Evolutionary conservation across 2,797 vertebrate species (phyloP), one percentile per base, ranked within the genome.

Genomic region (Erpetoichthys calabaricus): DNA sequence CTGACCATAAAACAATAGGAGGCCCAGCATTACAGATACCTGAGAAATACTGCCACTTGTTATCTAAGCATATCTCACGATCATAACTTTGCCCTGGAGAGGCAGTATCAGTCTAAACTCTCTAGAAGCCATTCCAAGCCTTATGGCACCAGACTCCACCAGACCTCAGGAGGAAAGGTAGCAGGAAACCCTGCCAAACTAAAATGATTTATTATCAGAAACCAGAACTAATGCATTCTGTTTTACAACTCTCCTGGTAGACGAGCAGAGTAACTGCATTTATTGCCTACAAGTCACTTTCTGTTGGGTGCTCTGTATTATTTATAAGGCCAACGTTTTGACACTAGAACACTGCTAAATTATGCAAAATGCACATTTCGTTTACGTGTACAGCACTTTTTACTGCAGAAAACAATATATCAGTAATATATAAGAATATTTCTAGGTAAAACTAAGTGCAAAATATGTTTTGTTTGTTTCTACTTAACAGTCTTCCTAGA

Each of bases 311-410:
- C 73, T 82, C 77, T 91, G 84, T 89, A 90, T 94, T 92, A 93
- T 92, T 94, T 89, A 94, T 93, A 86, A 87, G 86, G 79, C 84
- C 78, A 83, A 75, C 76, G 84, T 86, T 85, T 80, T 83, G 77
- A 79, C 82, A 83, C 76, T 74, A 68, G 82, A 87, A 89, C 80
- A 75, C 74, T 85, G 83, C 85, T 85, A 82, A 86, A 90, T 89
- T 89, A 89, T 86, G 80, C 78, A 85, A 85, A 89, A 88, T 82
- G 85, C 85, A 90, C 87, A 89, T 84, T 83, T 78, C 75, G 78
- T 75, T 84, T 81, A 82, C 85, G 89, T 90, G 86, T 85, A 85
- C 77, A 81, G 82, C 75, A 67, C 81, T 83, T 78, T 77, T 79
- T 83, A 80, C 77, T 82, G 81, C 74, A 79, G 72, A 77, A 78